These are phyloP conservation scores for Xenopus petersii DNA, from an alignment of 2,797 vertebrate species.

Conservation along the genomic window DNA sequence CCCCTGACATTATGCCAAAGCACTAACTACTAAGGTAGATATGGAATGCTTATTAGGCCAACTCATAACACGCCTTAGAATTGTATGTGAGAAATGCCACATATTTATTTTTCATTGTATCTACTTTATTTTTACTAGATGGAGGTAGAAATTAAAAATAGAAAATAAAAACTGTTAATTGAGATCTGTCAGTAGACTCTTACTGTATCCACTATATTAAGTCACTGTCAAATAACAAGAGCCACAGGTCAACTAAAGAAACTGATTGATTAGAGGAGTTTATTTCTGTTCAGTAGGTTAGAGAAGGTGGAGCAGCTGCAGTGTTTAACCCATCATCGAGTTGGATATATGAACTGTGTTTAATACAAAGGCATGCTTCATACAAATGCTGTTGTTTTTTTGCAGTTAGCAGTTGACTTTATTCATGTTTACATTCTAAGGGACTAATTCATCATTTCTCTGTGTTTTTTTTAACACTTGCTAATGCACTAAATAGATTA, in stretches of 20 bases:
- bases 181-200: not conserved
- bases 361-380: no score
- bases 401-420: no score
- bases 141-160: not conserved
- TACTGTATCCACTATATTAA: not conserved
- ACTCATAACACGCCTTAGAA: no score
- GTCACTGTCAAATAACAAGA: not conserved
- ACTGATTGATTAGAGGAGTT: conserved; percentile 4
- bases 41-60: no score
- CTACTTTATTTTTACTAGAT: not conserved
- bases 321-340: not conserved
- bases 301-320: not conserved
- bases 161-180: not conserved
- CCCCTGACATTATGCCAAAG: no score
- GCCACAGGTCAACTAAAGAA: not conserved
- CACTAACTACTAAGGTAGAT: no score
- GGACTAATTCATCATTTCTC: no score
- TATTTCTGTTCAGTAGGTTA: not conserved
- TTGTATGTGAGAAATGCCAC: not conserved
- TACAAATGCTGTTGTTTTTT: no score
- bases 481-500: no score
- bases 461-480: no score
- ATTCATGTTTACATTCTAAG: no score
- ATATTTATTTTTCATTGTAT: not conserved
- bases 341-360: no score